Conservation (phyloP, 2,888 invertebrate species). For the Pseudococcus jackbeardsleyi region DNA sequence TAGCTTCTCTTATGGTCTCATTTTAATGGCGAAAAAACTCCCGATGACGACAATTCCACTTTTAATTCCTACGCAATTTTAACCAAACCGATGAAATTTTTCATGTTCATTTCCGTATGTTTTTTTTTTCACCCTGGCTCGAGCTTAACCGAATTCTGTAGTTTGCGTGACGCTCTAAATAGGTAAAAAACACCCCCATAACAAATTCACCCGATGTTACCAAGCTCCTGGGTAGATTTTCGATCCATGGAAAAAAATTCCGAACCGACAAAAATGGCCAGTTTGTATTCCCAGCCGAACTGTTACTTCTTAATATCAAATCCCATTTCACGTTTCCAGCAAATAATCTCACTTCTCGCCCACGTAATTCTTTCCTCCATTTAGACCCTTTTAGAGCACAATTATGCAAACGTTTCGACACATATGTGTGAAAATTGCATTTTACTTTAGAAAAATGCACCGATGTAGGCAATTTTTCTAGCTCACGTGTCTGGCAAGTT, state of each 20-base stretch:
- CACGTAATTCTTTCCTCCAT: no score
- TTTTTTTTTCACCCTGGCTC: not conserved
- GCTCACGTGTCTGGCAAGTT: no score
- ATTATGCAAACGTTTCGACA: not conserved
- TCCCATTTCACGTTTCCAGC: not conserved
- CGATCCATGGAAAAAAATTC: not conserved
- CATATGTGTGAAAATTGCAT: no score
- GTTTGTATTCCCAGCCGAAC: not conserved
- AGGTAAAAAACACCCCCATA: not conserved
- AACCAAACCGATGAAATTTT: not conserved
- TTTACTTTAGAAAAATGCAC: no score
- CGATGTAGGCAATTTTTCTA: no score
- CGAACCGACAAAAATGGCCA: not conserved
- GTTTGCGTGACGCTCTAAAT: not conserved
- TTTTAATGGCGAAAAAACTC: not conserved
- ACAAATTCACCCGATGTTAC: conserved; percentile 15
- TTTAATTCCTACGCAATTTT: not conserved
- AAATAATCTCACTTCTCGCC: not conserved
- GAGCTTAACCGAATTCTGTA: not conserved
- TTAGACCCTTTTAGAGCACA: no score
- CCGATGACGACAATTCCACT: not conserved
- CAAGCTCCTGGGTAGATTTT: not conserved
- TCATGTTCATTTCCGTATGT: not conserved
- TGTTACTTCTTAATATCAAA: not conserved
- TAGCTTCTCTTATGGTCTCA: not conserved